Evolutionary conservation across 2,797 vertebrate species (phyloP).

Genomic region (Falco rusticolus): DNA sequence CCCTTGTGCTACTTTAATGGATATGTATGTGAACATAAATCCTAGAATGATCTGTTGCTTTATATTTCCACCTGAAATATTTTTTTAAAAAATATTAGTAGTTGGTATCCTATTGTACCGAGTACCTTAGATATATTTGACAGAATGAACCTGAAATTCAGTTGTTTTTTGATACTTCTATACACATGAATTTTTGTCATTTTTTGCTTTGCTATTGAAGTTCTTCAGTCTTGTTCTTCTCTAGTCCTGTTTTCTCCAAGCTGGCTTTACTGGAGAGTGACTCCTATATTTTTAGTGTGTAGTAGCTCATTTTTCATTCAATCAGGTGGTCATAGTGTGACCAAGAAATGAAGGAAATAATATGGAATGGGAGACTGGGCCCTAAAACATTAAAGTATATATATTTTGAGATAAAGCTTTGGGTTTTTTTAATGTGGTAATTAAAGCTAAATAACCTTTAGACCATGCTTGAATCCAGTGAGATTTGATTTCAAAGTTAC

Average conservation of each 20-base stretch:
- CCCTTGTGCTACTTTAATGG: background rate
- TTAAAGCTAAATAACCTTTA: constrained; percentile 13
- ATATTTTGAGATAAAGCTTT: background rate
- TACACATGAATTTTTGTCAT: background rate
- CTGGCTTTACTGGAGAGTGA: background rate
- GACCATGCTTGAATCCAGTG: background rate
- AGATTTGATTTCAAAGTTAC: constrained; percentile 11
- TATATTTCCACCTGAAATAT: background rate
- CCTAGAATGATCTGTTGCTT: background rate
- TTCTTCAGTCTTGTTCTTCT: background rate
- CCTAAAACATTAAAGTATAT: background rate
- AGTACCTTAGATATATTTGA: background rate
- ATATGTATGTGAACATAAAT: background rate
- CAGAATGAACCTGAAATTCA: background rate
- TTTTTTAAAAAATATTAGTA: background rate
- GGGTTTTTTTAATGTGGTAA: background rate
- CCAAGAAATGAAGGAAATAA: background rate
- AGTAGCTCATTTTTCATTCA: background rate
- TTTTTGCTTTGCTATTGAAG: background rate
- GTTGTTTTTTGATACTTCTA: background rate
- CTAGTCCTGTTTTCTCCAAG: background rate
- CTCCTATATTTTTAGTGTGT: background rate
- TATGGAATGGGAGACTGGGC: background rate
- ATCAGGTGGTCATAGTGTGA: background rate
- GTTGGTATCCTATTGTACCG: background rate